These are phyloP conservation scores for Magallana ariakensis DNA, from an alignment of 1,140 invertebrate genomes.

Conservation along the genomic window DNA sequence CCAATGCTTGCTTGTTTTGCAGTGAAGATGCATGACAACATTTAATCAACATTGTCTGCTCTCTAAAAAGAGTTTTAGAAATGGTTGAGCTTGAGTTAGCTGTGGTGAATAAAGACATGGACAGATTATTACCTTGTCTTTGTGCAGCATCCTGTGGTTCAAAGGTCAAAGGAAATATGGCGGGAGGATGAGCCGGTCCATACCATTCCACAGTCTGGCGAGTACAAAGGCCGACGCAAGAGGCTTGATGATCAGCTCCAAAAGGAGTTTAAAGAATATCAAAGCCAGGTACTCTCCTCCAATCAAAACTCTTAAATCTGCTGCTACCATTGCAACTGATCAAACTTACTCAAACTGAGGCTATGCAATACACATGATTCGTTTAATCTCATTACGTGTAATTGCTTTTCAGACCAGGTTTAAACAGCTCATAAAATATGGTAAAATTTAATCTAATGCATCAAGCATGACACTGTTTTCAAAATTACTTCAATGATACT, in stretches of 20 bases:
- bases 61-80: background rate
- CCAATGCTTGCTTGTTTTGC: background rate
- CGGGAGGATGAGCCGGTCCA: slow-evolving; percentile 5
- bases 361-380: background rate
- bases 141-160: slow-evolving; percentile 41
- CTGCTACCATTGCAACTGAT: slow-evolving; percentile 4
- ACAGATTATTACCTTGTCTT: slow-evolving; percentile 14
- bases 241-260: slow-evolving; percentile 47
- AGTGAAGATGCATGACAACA: background rate
- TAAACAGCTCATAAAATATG: background rate
- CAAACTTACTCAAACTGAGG: background rate
- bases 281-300: slow-evolving; percentile 39
- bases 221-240: slow-evolving; percentile 49
- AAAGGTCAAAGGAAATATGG: slow-evolving; percentile 53
- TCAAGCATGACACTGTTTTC: slow-evolving; percentile 4
- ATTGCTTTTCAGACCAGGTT: slow-evolving; percentile 24
- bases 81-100: background rate
- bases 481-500: background rate
- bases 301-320: slow-evolving; percentile 33
- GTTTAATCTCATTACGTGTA: background rate
- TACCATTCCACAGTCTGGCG: slow-evolving; percentile 49
- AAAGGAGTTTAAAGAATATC: slow-evolving; percentile 49
- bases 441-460: slow-evolving; percentile 14
- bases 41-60: background rate
- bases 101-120: background rate